Evolutionary conservation across 2,888 invertebrate species (phyloP).

Genomic region (Timandra comae): DNA sequence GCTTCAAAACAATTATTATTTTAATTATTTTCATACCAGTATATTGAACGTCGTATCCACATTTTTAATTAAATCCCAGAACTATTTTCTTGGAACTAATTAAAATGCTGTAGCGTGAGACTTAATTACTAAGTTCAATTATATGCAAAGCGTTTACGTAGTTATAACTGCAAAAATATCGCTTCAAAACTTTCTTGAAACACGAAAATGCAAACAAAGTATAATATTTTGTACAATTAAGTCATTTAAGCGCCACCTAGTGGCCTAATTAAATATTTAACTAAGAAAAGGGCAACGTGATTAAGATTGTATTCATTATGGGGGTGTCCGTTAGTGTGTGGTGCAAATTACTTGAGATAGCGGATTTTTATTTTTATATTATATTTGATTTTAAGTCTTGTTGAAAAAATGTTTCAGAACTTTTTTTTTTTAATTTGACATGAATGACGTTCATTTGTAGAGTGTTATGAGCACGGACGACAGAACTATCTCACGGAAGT

Average conservation of each 20-base stretch:
- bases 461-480: too few relatives aligned
- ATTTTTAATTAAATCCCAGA: background rate
- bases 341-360: constrained; percentile 13
- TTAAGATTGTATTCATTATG: constrained; percentile 56
- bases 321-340: constrained; percentile 15
- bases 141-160: constrained; percentile 14
- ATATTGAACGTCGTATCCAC: background rate
- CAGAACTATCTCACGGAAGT: too few relatives aligned
- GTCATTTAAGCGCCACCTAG: constrained; percentile 44
- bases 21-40: too few relatives aligned
- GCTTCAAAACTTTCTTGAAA: constrained; percentile 10
- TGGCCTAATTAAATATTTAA: constrained; percentile 62
- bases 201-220: constrained; percentile 23
- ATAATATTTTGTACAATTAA: constrained; percentile 56
- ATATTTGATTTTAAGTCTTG: too few relatives aligned
- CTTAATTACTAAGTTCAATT: constrained; percentile 17
- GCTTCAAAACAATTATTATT: too few relatives aligned
- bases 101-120: constrained; percentile 12
- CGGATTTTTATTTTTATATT: constrained; percentile 8
- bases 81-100: constrained; percentile 14
- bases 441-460: too few relatives aligned
- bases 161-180: constrained; percentile 13
- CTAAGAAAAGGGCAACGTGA: constrained; percentile 44
- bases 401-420: too few relatives aligned
- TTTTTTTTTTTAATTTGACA: too few relatives aligned